Evolutionary conservation across 2,888 invertebrate genomes (phyloP).

Genomic region (Cryptocheilus praepositus): DNA sequence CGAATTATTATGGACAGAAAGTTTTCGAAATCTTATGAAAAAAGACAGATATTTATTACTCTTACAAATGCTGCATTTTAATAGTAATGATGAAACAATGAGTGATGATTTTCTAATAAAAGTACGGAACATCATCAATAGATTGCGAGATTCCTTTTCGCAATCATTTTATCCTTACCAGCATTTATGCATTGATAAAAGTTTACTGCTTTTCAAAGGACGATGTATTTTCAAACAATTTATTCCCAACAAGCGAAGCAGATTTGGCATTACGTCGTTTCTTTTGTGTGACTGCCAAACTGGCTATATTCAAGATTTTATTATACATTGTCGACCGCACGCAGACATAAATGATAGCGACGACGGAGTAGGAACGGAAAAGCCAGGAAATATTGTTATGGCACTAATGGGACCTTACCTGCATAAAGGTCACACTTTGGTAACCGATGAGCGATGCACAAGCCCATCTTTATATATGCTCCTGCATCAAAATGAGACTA

Average conservation of each 20-base stretch:
- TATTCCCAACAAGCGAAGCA: conserved; percentile 7
- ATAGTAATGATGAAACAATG: conserved; percentile 15
- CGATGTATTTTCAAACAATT: conserved; percentile 7
- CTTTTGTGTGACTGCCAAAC: conserved; percentile 23
- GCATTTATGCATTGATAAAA: conserved; percentile 17
- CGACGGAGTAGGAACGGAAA: too few relatives aligned
- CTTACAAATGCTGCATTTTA: conserved; percentile 14
- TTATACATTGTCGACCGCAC: conserved; percentile 15
- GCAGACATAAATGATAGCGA: too few relatives aligned
- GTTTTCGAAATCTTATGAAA: too few relatives aligned
- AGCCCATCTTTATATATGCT: too few relatives aligned
- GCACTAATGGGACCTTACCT: too few relatives aligned
- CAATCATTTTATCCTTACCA: conserved; percentile 18
- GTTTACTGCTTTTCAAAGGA: conserved; percentile 13
- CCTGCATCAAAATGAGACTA: too few relatives aligned
- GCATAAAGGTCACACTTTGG: too few relatives aligned
- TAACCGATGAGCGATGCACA: too few relatives aligned
- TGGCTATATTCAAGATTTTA: conserved; percentile 25
- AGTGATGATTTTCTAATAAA: conserved; percentile 6
- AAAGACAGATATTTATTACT: neutral
- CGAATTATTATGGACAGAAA: too few relatives aligned
- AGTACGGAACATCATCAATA: conserved; percentile 21
- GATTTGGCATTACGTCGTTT: conserved; percentile 21
- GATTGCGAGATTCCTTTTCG: conserved; percentile 18
- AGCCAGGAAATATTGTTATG: too few relatives aligned